Conservation (phyloP, 2,797 vertebrate genomes). For the Gallinago stenura region DNA sequence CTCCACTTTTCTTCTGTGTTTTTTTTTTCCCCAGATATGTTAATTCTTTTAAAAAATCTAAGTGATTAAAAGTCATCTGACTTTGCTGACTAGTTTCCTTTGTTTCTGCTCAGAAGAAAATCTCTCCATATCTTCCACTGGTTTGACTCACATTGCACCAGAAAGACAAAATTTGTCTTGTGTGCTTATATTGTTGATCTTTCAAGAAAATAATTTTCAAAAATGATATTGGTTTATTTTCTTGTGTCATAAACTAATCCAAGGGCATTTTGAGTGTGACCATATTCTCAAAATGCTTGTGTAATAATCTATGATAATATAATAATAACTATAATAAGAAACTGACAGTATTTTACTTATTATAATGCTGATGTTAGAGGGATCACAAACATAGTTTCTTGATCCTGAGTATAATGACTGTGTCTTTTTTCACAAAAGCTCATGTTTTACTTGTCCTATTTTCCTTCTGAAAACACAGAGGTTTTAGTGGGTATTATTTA, state of each 20-base stretch:
- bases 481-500: background rate
- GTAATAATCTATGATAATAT: background rate
- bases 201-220: background rate
- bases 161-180: background rate
- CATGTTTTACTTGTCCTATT: background rate
- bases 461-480: background rate
- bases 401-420: background rate
- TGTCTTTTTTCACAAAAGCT: background rate
- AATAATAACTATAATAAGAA: background rate
- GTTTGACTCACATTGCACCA: background rate
- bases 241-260: background rate
- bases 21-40: rapidly evolving
- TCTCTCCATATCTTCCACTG: background rate
- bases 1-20: background rate
- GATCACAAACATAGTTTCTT: background rate
- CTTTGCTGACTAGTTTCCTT: background rate
- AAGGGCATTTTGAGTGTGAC: background rate
- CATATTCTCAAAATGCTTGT: background rate
- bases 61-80: background rate
- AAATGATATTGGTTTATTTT: background rate
- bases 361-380: background rate
- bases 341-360: background rate
- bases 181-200: background rate
- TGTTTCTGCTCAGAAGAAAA: background rate
- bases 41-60: background rate